Evolutionary conservation across 53 echinoderm and acorn worm genomes (phyloP).

Genomic region (Antedon mediterranea): DNA sequence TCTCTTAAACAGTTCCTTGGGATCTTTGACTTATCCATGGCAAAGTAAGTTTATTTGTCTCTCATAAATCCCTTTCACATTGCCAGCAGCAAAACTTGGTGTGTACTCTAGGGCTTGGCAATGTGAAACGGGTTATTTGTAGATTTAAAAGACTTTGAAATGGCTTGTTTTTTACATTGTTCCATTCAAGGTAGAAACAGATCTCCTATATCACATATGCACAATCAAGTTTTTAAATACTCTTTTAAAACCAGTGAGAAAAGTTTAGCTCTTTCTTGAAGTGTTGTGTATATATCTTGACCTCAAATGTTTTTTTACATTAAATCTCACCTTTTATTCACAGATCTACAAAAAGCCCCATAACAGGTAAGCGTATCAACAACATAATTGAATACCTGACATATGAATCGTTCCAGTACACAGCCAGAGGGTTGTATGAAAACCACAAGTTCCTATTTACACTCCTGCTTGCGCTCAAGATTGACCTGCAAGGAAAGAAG

Average conservation of each 20-base stretch:
- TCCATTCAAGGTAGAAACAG: too few species aligned
- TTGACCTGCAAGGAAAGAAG: constrained; percentile 79
- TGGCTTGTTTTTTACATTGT: too few species aligned
- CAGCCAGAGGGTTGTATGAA: constrained; percentile 89
- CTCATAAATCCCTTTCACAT: too few species aligned
- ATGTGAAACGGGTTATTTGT: too few species aligned
- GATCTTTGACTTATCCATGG: constrained; percentile 95
- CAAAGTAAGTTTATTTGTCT: constrained; percentile 31
- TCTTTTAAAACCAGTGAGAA: too few species aligned
- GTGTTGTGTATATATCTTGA: too few species aligned
- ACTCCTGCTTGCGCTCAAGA: constrained; percentile 85
- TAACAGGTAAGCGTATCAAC: constrained; percentile 80
- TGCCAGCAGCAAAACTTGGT: too few species aligned
- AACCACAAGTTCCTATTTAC: constrained; percentile 99
- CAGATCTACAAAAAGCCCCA: constrained; percentile 89
- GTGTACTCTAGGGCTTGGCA: too few species aligned
- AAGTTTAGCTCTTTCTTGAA: too few species aligned
- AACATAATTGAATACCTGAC: constrained; percentile 99
- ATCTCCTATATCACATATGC: too few species aligned
- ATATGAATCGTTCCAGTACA: constrained; percentile 86
- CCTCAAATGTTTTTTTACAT: not conserved
- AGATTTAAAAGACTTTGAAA: too few species aligned
- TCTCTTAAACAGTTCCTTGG: constrained; percentile 97
- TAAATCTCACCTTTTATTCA: not conserved
- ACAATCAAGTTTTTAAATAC: too few species aligned